phyloP scores from a whole-genome alignment of 2,113 vertebrate species.

The Apteryx mantelli region DNA sequence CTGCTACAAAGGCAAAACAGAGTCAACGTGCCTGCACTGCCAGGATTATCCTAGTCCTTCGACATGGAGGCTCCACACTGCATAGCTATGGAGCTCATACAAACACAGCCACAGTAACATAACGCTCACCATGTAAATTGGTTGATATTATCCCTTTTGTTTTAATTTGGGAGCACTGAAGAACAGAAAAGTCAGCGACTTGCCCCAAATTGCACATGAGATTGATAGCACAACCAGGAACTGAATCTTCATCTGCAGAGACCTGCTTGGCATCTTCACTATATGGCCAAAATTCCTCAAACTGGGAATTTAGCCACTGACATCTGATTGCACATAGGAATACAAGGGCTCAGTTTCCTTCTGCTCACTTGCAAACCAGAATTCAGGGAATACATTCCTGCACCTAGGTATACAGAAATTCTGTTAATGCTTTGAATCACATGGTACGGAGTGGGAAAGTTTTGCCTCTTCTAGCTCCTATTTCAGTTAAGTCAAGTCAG shows the following conservation, averaged over 20 bases:
- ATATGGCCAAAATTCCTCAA: not conserved
- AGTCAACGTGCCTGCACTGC: not conserved
- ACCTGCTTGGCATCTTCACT: not conserved
- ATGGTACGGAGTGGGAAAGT: not conserved
- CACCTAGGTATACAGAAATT: not conserved
- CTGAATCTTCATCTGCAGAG: not conserved
- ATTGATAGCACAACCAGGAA: not conserved
- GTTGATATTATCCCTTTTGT: not conserved
- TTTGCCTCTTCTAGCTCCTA: not conserved
- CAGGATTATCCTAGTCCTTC: not conserved
- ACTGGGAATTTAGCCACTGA: not conserved
- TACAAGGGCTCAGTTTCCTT: not conserved
- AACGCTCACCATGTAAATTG: not conserved
- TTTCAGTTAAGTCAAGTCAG: conserved; percentile 34
- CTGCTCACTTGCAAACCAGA: not conserved
- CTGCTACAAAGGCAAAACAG: not conserved
- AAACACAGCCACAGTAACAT: not conserved
- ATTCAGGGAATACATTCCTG: not conserved
- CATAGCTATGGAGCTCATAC: not conserved
- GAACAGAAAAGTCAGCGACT: not conserved
- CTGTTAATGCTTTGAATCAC: not conserved
- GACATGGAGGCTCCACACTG: not conserved
- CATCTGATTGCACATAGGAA: not conserved
- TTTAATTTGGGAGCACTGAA: not conserved
- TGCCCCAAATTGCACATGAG: not conserved